Base-by-base conservation (phyloP, 2,888 invertebrate genomes). In the Ypsolopha scabrella region DNA sequence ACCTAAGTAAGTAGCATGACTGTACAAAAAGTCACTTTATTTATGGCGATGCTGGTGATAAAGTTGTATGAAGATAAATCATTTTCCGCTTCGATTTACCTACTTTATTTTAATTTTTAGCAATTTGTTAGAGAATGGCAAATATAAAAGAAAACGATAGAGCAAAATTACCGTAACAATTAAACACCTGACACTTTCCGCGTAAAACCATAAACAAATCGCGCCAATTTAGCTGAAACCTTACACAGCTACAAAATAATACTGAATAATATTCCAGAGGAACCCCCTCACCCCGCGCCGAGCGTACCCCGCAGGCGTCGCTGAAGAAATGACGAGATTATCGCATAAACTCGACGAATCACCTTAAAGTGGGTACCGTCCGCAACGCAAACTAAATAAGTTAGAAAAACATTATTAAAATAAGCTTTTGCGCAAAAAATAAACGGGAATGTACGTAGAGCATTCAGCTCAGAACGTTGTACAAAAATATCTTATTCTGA, bases 311-410 rank as follows among this genome's bases (percentile, higher is more conserved):
- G 41, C 6, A 6, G 36, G 37, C n/a, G 37, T 38, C 39, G 48
- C 41, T 9, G 48, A 48, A 39, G 48, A 48, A 48, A 48, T 48
- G 48, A 33, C 48, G 39, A 41, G 48, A 48, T 48, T 48, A 48
- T 65, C 71, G 61, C 64, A 69, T 70, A 60, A 63, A 67, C 65
- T 65, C 64, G 61, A 68, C 57, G 60, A 62, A 63, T 58, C 52
- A 57, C 11, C 41, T 24, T 38, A 38, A 6, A 65, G 64, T 70
- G 52, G 43, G 68, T 24, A 24, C 24, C 24, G 24, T 24, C 24
- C 24, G 24, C 24, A 24, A 24, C 24, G 4, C 2, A 24, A 24
- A 24, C 24, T 24, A 24, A 24, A 24, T 24, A 24, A 24, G n/a
- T n/a, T 4, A 24, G 4, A 24, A 24, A 24, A 24, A 24, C n/a